Evolutionary conservation across 2,797 vertebrate genomes (phyloP).

Genomic region (Orientallactaga sibirica): DNA sequence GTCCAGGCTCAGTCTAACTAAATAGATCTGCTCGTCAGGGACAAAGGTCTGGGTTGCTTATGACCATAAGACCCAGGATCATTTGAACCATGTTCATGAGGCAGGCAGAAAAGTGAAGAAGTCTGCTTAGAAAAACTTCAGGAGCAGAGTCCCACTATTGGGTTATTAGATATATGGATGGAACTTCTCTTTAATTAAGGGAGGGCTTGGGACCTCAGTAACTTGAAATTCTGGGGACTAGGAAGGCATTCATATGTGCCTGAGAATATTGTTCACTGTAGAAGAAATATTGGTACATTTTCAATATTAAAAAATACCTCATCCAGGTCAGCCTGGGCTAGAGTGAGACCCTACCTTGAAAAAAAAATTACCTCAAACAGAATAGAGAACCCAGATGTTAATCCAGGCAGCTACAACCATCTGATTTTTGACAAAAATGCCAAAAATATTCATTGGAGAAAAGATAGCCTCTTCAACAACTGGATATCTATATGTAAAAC

Average conservation of each 20-base stretch:
- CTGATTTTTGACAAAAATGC: no score
- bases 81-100: neutral
- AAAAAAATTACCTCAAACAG: no score
- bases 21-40: neutral
- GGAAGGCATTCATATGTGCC: neutral
- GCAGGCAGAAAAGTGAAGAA: neutral
- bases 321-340: no score
- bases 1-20: neutral
- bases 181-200: constrained; percentile 27
- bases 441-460: no score
- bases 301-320: no score
- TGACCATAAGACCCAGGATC: neutral
- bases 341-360: no score
- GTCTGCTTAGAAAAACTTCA: constrained; percentile 8
- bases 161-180: neutral
- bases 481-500: no score
- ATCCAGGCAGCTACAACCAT: no score
- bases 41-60: neutral
- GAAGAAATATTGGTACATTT: no score
- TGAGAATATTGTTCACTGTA: neutral
- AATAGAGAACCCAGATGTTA: no score
- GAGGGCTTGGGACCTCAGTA: neutral
- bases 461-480: no score
- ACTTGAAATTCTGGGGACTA: constrained; percentile 8
- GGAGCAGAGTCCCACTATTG: neutral